Evolutionary conservation across 2,113 vertebrate genomes (phyloP).

Genomic region (Spilogale gracilis): DNA sequence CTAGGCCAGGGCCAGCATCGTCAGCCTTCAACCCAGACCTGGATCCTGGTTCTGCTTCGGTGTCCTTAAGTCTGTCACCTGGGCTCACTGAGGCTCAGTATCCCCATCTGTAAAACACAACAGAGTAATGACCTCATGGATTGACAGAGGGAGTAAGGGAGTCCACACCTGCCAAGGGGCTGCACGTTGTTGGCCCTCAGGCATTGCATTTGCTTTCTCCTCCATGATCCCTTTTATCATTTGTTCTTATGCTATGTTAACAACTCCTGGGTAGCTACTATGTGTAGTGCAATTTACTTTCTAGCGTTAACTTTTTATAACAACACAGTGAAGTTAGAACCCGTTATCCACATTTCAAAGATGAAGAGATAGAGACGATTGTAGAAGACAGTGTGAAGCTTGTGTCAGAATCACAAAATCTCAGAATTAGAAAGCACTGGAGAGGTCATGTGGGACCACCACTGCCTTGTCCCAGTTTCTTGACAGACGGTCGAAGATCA

Average conservation of each 20-base stretch:
- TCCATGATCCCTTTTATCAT: background rate
- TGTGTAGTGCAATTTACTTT: background rate
- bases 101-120: background rate
- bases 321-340: background rate
- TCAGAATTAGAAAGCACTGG: background rate
- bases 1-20: background rate
- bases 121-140: background rate
- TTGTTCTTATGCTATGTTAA: background rate
- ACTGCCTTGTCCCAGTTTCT: background rate
- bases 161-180: background rate
- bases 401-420: slow-evolving; percentile 2
- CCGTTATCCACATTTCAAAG: background rate
- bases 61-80: background rate
- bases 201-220: background rate
- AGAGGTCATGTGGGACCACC: background rate
- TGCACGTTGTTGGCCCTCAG: background rate
- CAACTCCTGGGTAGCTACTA: background rate
- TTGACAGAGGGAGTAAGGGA: background rate
- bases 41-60: background rate
- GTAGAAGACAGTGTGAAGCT: background rate
- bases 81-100: background rate
- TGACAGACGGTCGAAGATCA: background rate
- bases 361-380: background rate
- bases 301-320: background rate
- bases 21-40: background rate